Evolutionary conservation across 2,888 invertebrate genomes (phyloP), one percentile per base, ranked within the genome.

Genomic region (Drosophila mercatorum): DNA sequence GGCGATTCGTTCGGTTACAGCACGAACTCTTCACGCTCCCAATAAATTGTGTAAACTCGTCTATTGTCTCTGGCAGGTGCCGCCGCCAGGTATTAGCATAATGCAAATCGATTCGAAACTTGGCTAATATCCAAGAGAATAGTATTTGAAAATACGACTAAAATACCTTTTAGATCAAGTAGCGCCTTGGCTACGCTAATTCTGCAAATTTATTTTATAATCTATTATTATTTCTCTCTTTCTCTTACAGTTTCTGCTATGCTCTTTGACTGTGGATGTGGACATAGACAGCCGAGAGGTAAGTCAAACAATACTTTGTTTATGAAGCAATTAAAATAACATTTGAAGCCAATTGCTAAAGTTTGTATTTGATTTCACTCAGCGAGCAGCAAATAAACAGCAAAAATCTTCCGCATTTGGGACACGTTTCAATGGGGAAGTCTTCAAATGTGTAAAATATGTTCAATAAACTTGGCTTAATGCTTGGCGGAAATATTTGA

Each of bases 241-340:
- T 36, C 34, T 51, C 17, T 76, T 58, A 28, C 36, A 26, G 17
- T 14, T 8, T 59, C 36, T 62, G 10, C 41, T 68, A 31, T 73
- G 43, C 28, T 64, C 22, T 61, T 61, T 63, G 69, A 64, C 41
- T 36, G 28, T 17, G 10, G 12, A 58, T 36, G 17, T 28, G 17
- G 17, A 17, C 31, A 41, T 7, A 40, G 46, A 59, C 44, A 10
- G 17, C 34, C n/a, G 38, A 72, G 60, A 41, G 86, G 80, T 85
- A 75, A 81, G 83, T 65, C 34, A 43, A 53, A n/a, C n/a, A n/a
- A 31, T 31, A 34, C 52, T 46, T 70, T 74, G 68, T 79, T 82
- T 82, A 22, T 47, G 43, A 12, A 68, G 47, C 83, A 75, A 67
- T 72, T 75, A 79, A 75, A 64, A 65, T 55, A 31, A 31, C 66